phyloP scores from a whole-genome alignment of 2,888 invertebrate species.

The Trichogramma dendrolimi region DNA sequence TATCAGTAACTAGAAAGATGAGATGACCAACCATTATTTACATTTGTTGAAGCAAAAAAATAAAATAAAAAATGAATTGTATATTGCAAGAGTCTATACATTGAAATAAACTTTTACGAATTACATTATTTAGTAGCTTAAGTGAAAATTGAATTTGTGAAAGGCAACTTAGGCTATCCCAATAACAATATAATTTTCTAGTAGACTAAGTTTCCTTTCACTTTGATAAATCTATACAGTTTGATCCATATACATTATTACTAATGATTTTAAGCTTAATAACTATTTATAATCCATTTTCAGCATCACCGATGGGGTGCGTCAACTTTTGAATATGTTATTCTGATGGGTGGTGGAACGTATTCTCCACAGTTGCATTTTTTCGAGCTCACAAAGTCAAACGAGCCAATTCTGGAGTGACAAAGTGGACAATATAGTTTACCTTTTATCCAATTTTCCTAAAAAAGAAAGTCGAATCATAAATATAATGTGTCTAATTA shows the following conservation, averaged over 20 bases:
- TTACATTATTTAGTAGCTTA: constrained; percentile 14
- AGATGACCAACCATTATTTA: constrained; percentile 15
- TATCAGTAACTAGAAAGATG: constrained; percentile 13
- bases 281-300: constrained; percentile 9
- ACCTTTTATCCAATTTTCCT: constrained; percentile 39
- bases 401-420: constrained; percentile 36
- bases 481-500: too few relatives aligned
- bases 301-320: constrained; percentile 29
- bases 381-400: constrained; percentile 35
- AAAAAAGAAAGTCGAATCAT: constrained; percentile 16
- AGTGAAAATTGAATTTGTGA: constrained; percentile 21
- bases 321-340: constrained; percentile 37
- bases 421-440: constrained; percentile 39
- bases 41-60: constrained; percentile 7
- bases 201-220: constrained; percentile 27
- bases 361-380: constrained; percentile 38
- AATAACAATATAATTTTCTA: constrained; percentile 24
- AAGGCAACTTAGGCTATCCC: constrained; percentile 22
- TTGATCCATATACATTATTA: constrained; percentile 17
- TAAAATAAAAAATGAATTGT: neutral
- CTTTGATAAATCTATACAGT: constrained; percentile 14
- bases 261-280: constrained; percentile 20
- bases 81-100: too few relatives aligned
- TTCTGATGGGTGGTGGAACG: constrained; percentile 36
- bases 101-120: neutral